Base-by-base conservation (phyloP, 2,888 invertebrate species). In the Habrosyne pyritoides region DNA sequence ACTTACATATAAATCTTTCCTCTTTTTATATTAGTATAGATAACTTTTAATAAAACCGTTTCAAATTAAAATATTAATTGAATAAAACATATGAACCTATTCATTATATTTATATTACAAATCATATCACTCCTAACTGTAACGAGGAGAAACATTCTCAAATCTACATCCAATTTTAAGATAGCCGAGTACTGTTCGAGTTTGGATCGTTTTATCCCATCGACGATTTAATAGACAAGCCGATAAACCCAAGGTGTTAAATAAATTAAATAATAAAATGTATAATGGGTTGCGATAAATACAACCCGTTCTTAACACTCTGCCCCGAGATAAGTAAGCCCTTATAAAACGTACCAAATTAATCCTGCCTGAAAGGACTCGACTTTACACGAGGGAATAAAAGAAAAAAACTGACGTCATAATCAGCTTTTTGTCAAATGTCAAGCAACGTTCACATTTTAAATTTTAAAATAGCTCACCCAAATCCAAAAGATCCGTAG, bases 251-350 rank as follows among this genome's bases (percentile, higher is more conserved):
- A 74, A 83, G 81, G 89, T 83, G 90, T 90, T 91, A 91, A 91
- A 91, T 91, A 91, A 92, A 91, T 92, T 91, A 91, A 91, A 91
- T 91, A 91, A 91, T 91, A 90, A 91, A 91, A 89, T 81, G 85
- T 84, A 91, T 91, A 91, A 92, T 92, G 89, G 79, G 85, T 77
- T 69, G 78, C 87, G 90, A 91, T 91, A 91, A 90, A 89, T 87
- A 91, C 84, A 88, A 89, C 89, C 86, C 86, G 89, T 86, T 86
- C 82, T 73, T 80, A 84, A 85, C 84, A 84, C 86, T 83, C 79
- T 69, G 80, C 67, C 72, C 71, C 77, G 86, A 89, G 91, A 91
- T 91, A 90, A 90, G 84, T 89, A 86, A 89, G 84, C 89, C 86
- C 84, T 89, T 91, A 90, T 91, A 89, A 91, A 91, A 91, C 86